A percentile compares a stretch with the other conserved stretches of the same genome.
These are phyloP conservation scores for Scaptodrosophila lebanonensis DNA, from an alignment of 1,140 invertebrate species.

Conservation along the genomic window DNA sequence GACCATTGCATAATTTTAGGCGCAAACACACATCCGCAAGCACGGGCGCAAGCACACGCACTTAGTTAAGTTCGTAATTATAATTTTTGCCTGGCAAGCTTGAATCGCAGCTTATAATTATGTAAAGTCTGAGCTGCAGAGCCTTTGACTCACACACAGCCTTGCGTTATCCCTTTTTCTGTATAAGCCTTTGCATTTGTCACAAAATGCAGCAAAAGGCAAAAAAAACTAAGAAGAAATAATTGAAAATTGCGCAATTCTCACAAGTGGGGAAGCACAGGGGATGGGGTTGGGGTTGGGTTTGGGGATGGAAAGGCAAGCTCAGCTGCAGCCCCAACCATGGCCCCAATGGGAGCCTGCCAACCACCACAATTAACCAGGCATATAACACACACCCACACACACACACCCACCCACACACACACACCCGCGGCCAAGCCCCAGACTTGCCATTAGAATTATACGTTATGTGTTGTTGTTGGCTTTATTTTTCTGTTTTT, in stretches of 20 bases:
- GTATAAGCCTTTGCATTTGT: background rate
- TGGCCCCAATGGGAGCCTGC: background rate
- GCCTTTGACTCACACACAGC: conserved; percentile 34
- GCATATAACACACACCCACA: conserved; percentile 44
- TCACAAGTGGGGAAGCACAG: conserved; percentile 72
- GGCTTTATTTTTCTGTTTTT: conserved; percentile 12
- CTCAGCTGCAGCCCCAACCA: too few relatives aligned
- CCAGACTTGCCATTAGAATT: conserved; percentile 26
- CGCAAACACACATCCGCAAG: conserved; percentile 26
- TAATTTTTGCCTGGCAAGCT: conserved; percentile 50
- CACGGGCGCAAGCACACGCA: background rate
- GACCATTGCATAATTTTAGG: conserved; percentile 63
- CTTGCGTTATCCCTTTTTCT: background rate
- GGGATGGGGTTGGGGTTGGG: too few relatives aligned
- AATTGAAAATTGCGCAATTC: conserved; percentile 74
- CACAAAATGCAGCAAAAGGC: background rate
- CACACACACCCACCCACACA: conserved; percentile 14
- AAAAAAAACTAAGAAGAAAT: conserved; percentile 51
- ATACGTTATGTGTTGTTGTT: conserved; percentile 9
- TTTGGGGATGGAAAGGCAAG: too few relatives aligned
- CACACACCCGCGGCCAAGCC: conserved; percentile 34
- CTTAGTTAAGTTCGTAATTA: conserved; percentile 45
- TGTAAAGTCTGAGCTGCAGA: conserved; percentile 29
- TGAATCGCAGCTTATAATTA: conserved; percentile 70
- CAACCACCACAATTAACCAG: conserved; percentile 67